Percentiles rank a stretch among this genome's conserved stretches.
phyloP scores from a whole-genome alignment of 2,888 invertebrate species.

The Drosophila infuscata region DNA sequence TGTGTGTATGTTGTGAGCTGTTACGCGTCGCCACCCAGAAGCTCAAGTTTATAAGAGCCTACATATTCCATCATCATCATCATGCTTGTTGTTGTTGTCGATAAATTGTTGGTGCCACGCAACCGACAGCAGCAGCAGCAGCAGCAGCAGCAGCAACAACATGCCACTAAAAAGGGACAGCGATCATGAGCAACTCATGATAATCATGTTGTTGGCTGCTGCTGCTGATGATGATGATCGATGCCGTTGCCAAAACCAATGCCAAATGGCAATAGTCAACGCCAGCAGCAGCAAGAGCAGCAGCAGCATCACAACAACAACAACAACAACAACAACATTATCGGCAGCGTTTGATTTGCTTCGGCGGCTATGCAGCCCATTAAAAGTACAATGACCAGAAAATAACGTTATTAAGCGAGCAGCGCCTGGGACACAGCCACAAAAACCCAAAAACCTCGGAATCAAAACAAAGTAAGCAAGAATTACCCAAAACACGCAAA shows the following conservation, averaged over 20 bases:
- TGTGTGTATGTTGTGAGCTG: constrained; percentile 62
- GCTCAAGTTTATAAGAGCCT: constrained; percentile 79
- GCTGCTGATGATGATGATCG: constrained; percentile 40
- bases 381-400: constrained; percentile 82
- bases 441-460: constrained; percentile 57
- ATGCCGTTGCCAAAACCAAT: constrained; percentile 51
- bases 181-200: constrained; percentile 44
- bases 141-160: constrained; percentile 22
- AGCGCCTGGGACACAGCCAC: constrained; percentile 42
- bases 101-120: constrained; percentile 74
- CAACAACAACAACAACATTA: constrained; percentile 11
- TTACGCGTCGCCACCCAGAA: constrained; percentile 83
- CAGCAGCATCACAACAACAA: constrained; percentile 7
- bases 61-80: constrained; percentile 77
- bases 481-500: constrained; percentile 59
- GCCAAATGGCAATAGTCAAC: constrained; percentile 51
- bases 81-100: constrained; percentile 33
- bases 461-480: constrained; percentile 79
- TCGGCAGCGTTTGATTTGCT: constrained; percentile 73
- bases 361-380: constrained; percentile 68
- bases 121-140: constrained; percentile 45
- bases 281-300: constrained; percentile 20
- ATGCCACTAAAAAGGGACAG: constrained; percentile 44
- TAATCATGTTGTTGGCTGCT: constrained; percentile 16
- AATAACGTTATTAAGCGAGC: constrained; percentile 79